Evolutionary conservation across 2,888 invertebrate species (phyloP), one percentile per base, ranked within the genome.

Genomic region (Pandemis cinnamomeana): DNA sequence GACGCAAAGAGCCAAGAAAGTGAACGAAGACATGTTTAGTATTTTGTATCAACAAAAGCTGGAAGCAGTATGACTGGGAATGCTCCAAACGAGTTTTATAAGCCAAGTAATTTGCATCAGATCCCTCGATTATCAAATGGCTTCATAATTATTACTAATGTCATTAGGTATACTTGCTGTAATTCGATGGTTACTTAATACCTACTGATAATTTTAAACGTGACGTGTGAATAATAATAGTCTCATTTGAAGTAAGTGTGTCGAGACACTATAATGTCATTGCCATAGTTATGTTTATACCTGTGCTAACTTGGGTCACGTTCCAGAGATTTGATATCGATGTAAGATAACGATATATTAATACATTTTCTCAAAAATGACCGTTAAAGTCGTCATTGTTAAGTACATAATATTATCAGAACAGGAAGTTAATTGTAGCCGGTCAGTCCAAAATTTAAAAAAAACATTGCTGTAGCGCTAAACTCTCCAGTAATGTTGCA

Each of bases 1-100:
- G 11, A 67, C 5, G 62, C 67, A 67, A 27, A 67, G 67, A 5
- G 60, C 42, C 7, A 53, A 15, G 11, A 67, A 27, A 53, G 67
- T 41, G 41, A 60, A 27, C 2, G 62, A 20, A 51, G 67, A 67
- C 67, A 67, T 67, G 15, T 53, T 53, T 3, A 27, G 5, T 41
- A 10, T 10, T 53, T 41, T 20, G 27, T 58, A 58, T 15, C 53
- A 41, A 66, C 66, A 3, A 7, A 36, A 66, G 36, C 53, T 53
- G 53, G 41, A 53, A 41, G 53, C n/a, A 48, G 53, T 53, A 51
- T 53, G 15, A 8, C 61, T 42, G 13, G 3, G 2, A 11, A 8
- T 27, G 10, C 10, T 11, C 27, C 10, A 58, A 27, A 11, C 27
- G 58, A 58, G 27, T 20, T 41, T 66, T 67, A 53, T 67, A 67